phyloP scores from a whole-genome alignment of 2,113 vertebrate genomes.

The Cyprinodon brontotheroides region DNA sequence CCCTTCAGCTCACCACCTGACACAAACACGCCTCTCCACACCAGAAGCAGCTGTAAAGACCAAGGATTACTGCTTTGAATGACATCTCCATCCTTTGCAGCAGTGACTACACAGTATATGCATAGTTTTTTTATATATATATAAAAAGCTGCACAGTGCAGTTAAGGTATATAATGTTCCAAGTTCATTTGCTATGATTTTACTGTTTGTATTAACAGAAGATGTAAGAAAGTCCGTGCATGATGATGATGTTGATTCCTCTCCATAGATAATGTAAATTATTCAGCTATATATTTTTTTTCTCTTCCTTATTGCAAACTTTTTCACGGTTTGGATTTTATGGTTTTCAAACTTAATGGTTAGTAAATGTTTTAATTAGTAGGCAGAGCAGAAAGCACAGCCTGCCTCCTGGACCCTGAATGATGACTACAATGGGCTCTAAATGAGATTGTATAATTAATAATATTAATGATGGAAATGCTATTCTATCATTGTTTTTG shows the following conservation, averaged over 20 bases:
- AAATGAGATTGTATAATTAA: slow-evolving; percentile 87
- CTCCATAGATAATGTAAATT: slow-evolving; percentile 91
- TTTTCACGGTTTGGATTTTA: slow-evolving; percentile 79
- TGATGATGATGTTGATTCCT: slow-evolving; percentile 78
- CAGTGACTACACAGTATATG: slow-evolving; percentile 77
- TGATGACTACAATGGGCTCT: slow-evolving; percentile 82
- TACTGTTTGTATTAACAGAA: slow-evolving; percentile 93
- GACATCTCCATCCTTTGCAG: slow-evolving; percentile 79
- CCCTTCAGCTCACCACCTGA: not conserved
- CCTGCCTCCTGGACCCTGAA: slow-evolving; percentile 72
- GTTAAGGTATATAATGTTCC: slow-evolving; percentile 93
- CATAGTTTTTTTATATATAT: slow-evolving; percentile 91
- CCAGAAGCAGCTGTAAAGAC: slow-evolving; percentile 80
- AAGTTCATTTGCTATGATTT: slow-evolving; percentile 83
- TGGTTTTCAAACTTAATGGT: slow-evolving; percentile 51
- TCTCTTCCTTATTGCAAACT: slow-evolving; percentile 86
- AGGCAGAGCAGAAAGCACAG: slow-evolving; percentile 72
- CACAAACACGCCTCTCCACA: slow-evolving; percentile 32
- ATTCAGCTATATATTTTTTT: slow-evolving; percentile 84
- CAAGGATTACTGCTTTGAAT: slow-evolving; percentile 85
- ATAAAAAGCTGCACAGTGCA: slow-evolving; percentile 88
- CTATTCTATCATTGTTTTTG: slow-evolving; percentile 87
- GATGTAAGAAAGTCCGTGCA: slow-evolving; percentile 97
- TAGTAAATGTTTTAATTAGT: slow-evolving; percentile 44
- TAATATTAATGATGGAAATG: slow-evolving; percentile 72